Conservation (phyloP, 30 jellyfish, hydroid and myxozoan species). For the Catostylus mosaicus region DNA sequence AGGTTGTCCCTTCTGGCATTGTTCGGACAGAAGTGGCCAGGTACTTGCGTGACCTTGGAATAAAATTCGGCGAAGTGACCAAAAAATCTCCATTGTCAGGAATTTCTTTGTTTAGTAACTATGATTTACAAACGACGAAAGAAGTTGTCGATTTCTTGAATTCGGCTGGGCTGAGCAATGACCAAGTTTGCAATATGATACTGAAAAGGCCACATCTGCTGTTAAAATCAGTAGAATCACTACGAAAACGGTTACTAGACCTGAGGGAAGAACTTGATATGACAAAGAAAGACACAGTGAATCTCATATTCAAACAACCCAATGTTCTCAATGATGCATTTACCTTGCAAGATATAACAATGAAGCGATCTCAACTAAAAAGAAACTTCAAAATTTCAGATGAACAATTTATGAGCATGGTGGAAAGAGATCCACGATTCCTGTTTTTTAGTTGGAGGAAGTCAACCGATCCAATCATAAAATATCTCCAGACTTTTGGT, state of each 20-base stretch:
- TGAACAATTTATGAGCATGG: constrained; percentile 55
- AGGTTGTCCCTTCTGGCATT: constrained; percentile 47
- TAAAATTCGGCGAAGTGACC: constrained; percentile 44
- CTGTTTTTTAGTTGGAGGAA: constrained; percentile 40
- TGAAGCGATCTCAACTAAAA: constrained; percentile 38
- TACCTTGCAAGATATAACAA: constrained; percentile 15
- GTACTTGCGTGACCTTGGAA: constrained; percentile 65
- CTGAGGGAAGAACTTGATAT: constrained; percentile 61
- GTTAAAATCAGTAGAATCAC: constrained; percentile 13
- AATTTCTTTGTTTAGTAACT: constrained; percentile 46
- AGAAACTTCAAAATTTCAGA: constrained; percentile 39
- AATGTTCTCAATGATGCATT: constrained; percentile 57
- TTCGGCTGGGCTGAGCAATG: constrained; percentile 46
- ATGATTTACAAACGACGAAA: constrained; percentile 46
- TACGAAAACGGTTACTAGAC: constrained; percentile 39
- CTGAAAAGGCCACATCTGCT: constrained; percentile 50
- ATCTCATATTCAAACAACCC: constrained; percentile 45
- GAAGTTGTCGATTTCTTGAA: constrained; percentile 48
- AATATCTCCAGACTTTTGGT: constrained; percentile 15
- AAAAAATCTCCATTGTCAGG: constrained; percentile 55
- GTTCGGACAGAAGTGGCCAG: constrained; percentile 66
- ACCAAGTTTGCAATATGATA: constrained; percentile 40
- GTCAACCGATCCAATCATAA: constrained; percentile 42
- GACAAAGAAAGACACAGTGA: constrained; percentile 48
- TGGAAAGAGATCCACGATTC: constrained; percentile 64